Conservation (phyloP, 64 coral and sea anemone species). For the Montipora capricornis region DNA sequence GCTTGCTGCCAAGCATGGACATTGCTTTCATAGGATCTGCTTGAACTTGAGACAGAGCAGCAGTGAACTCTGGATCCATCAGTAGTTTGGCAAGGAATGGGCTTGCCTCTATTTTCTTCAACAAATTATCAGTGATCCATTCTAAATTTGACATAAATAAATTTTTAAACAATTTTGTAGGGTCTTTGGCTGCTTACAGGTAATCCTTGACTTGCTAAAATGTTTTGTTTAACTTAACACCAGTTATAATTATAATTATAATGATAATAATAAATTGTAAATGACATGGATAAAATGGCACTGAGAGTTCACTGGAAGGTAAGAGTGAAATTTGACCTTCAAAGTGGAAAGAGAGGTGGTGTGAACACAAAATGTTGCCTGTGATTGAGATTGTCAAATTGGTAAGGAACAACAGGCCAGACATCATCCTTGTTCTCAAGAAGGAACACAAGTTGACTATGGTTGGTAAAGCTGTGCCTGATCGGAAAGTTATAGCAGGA, state of each 20-base stretch:
- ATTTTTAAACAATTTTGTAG: neutral
- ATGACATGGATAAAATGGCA: too few relatives aligned
- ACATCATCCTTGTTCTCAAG: neutral
- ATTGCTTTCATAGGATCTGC: slow-evolving; percentile 76
- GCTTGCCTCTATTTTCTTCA: slow-evolving; percentile 79
- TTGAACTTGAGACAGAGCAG: slow-evolving; percentile 60
- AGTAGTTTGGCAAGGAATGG: slow-evolving; percentile 67
- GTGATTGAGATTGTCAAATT: neutral
- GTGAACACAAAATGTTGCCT: neutral
- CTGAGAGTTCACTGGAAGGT: too few relatives aligned
- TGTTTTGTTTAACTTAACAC: neutral
- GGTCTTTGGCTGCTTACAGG: too few relatives aligned
- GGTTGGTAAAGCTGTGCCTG: too few relatives aligned
- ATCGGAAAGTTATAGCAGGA: too few relatives aligned
- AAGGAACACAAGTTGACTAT: too few relatives aligned
- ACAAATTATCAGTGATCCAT: slow-evolving; percentile 70
- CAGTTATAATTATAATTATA: too few relatives aligned
- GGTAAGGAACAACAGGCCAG: neutral
- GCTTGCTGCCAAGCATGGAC: slow-evolving; percentile 59
- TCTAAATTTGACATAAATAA: slow-evolving; percentile 29
- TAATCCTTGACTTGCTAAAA: neutral
- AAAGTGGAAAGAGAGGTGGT: neutral
- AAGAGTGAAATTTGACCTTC: too few relatives aligned
- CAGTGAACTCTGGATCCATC: slow-evolving; percentile 77
- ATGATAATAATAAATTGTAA: too few relatives aligned